Evolutionary conservation across 2,797 vertebrate species (phyloP).

Genomic region (Sebastolobus alascanus): DNA sequence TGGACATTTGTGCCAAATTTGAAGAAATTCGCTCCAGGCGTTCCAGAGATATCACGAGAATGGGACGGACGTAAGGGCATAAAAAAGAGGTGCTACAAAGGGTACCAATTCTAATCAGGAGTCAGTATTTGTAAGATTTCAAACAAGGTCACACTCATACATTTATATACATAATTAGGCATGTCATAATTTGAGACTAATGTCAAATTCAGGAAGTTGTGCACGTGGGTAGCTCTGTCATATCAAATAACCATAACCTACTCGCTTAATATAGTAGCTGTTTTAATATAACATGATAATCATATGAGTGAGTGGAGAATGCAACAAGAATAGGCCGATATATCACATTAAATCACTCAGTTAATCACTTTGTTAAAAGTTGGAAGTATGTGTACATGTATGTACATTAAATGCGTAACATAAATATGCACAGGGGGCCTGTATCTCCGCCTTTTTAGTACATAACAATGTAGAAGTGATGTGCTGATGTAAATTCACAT

Average conservation of each 20-base stretch:
- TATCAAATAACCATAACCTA: neutral
- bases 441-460: neutral
- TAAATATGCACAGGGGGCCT: no score
- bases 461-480: conserved; percentile 2
- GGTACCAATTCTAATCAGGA: neutral
- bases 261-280: neutral
- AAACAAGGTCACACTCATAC: no score
- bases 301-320: neutral
- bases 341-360: neutral
- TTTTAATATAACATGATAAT: neutral
- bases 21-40: no score
- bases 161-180: neutral
- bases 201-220: neutral
- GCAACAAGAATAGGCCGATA: neutral
- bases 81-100: neutral
- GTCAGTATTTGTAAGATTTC: neutral
- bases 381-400: neutral
- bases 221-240: neutral
- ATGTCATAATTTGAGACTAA: neutral
- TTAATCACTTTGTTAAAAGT: neutral
- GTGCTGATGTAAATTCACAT: conserved; percentile 52
- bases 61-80: no score
- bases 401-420: neutral
- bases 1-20: no score
- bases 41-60: no score